Evolutionary conservation across 2,888 invertebrate species (phyloP), one percentile per base, ranked within the genome.

Genomic region (Sarcophaga caerulescens): DNA sequence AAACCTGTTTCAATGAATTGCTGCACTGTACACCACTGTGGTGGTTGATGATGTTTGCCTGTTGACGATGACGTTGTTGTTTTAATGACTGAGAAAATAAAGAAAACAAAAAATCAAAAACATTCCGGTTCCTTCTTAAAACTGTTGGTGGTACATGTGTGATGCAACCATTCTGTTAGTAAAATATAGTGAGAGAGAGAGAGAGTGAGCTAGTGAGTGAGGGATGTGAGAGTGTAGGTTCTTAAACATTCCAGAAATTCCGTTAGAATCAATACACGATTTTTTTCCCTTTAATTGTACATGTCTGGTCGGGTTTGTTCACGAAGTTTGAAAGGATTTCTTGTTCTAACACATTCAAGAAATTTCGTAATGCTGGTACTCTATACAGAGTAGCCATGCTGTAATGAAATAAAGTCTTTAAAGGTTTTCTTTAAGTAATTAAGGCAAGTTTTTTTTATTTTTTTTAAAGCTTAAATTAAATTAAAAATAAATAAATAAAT

Each of bases 401-500:
- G 4, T 14, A 17, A 52, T 1, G 17, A 52, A 52, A 52, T 17
- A 17, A 52, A 8, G 8, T 35, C 10, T 35, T 35, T 35, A 8
- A 35, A 10, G 35, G 5, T 0, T 35, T 35, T 6, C 6, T 47
- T 47, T 11, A 47, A 47, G 17, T 52, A 52, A 80, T 62, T 66
- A 14, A 63, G 86, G 84, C 80, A 84, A 84, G 84, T 62, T 84
- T 71, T 75, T 81, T 35, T 35, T 35, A 0, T 6, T 10, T 35
- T 83, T 86, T 84, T 81, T 19, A 66, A 12, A 76, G 14, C 71
- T 83, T 83, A 82, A 84, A 10, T 35, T 35, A 35, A 65, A 66
- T 63, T 79, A 81, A 63, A 45, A 23, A 73, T n/a, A 25, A 82
- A 71, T 52, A 60, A 81, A 65, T 63, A 59, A 25, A 52, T 69